phyloP scores from a whole-genome alignment of 2,888 invertebrate species.

The Dexiosoma caninum region DNA sequence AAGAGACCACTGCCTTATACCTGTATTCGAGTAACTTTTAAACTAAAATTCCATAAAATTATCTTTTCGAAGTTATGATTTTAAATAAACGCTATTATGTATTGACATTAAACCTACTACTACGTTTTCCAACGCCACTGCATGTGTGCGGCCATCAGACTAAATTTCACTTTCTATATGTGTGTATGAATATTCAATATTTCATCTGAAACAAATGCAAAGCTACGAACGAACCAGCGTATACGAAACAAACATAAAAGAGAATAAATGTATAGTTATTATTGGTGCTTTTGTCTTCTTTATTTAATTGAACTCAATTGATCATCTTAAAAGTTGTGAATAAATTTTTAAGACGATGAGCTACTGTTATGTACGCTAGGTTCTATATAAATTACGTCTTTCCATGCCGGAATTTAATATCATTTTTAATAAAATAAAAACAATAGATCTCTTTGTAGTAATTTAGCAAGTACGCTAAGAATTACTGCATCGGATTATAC shows the following conservation, averaged over 20 bases:
- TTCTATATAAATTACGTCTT: neutral
- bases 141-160: neutral
- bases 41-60: too few species aligned
- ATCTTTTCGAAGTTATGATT: too few species aligned
- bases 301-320: conserved; percentile 66
- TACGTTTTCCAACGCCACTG: neutral
- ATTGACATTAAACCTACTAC: too few species aligned
- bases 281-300: neutral
- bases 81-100: too few species aligned
- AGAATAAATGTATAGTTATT: conserved; percentile 29
- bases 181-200: conserved; percentile 22
- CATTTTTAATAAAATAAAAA: conserved; percentile 25
- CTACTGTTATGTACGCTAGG: neutral
- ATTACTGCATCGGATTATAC: neutral
- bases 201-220: conserved; percentile 12
- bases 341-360: conserved; percentile 25
- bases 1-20: too few species aligned
- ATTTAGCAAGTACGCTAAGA: neutral
- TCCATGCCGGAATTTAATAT: neutral
- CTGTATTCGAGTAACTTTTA: too few species aligned
- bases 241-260: conserved; percentile 1
- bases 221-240: neutral
- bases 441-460: conserved; percentile 29
- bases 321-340: conserved; percentile 47
- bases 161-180: conserved; percentile 35